phyloP scores from a whole-genome alignment of 2,113 vertebrate species.

The Daboia siamensis region DNA sequence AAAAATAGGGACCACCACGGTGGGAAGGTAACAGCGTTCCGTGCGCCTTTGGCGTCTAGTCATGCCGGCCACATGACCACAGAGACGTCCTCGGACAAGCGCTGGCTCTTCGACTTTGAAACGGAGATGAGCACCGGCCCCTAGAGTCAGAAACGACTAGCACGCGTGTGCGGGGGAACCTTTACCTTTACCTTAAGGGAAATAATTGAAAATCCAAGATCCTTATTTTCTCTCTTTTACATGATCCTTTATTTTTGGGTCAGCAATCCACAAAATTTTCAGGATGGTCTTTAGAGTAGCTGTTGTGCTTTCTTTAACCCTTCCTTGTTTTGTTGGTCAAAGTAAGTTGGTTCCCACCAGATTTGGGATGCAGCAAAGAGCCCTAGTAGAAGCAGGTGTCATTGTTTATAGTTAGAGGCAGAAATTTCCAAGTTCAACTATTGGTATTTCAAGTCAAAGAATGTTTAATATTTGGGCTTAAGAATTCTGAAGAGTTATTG shows the following conservation, averaged over 20 bases:
- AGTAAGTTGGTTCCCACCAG: neutral
- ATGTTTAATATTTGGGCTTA: neutral
- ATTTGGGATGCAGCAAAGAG: neutral
- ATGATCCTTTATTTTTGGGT: neutral
- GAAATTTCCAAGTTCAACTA: neutral
- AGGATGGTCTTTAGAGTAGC: neutral
- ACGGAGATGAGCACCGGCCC: too few species aligned
- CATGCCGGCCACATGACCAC: too few species aligned
- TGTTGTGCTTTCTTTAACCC: neutral
- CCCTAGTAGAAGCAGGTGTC: neutral
- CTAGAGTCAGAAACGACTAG: too few species aligned
- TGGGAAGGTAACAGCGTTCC: too few species aligned
- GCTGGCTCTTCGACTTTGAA: too few species aligned
- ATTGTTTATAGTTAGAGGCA: neutral
- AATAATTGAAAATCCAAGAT: neutral
- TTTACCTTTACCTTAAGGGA: too few species aligned
- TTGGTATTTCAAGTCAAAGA: neutral
- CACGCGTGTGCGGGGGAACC: too few species aligned
- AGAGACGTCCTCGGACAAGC: too few species aligned
- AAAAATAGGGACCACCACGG: too few species aligned
- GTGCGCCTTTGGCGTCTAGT: too few species aligned
- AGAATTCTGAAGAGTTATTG: neutral
- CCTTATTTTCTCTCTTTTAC: neutral
- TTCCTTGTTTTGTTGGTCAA: neutral
- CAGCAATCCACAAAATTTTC: neutral